Evolutionary conservation across 2,888 invertebrate genomes (phyloP).

Genomic region (Dicranocentrus wangi): DNA sequence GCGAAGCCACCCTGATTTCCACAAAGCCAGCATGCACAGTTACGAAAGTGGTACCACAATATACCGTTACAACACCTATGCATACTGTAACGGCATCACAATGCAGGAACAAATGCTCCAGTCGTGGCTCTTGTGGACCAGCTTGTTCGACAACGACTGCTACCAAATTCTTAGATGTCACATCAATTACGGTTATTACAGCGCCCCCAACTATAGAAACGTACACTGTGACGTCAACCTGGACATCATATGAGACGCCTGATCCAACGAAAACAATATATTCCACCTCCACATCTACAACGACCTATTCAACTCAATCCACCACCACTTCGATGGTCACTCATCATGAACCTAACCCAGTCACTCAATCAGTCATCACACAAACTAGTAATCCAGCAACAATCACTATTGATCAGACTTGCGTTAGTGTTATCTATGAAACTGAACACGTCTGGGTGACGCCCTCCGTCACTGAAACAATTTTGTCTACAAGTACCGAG

Average conservation of each 20-base stretch:
- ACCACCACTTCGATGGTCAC: not conserved
- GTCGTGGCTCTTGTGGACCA: not conserved
- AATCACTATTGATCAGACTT: slow-evolving; percentile 3
- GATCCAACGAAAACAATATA: not conserved
- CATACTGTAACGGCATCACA: slow-evolving; percentile 10
- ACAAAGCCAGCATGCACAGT: slow-evolving; percentile 22
- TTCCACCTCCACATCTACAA: not conserved
- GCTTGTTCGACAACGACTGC: slow-evolving; percentile 5
- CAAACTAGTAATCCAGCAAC: slow-evolving; percentile 8
- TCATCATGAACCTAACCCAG: not conserved
- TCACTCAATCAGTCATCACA: not conserved
- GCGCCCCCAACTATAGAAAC: not conserved
- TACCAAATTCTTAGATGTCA: slow-evolving; percentile 18
- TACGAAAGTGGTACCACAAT: not conserved
- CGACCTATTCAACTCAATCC: not conserved
- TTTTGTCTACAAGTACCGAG: not conserved
- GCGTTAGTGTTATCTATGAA: not conserved
- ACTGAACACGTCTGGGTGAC: slow-evolving; percentile 15
- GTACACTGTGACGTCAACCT: slow-evolving; percentile 14
- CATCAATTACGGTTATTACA: slow-evolving; percentile 23
- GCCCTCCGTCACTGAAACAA: not conserved
- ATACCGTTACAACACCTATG: slow-evolving; percentile 31
- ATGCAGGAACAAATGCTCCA: slow-evolving; percentile 20
- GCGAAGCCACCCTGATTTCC: not conserved
- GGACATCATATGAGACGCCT: not conserved